Evolutionary conservation across 2,113 vertebrate species (phyloP), one percentile per base, ranked within the genome.

Genomic region (Leucopternis melanops): DNA sequence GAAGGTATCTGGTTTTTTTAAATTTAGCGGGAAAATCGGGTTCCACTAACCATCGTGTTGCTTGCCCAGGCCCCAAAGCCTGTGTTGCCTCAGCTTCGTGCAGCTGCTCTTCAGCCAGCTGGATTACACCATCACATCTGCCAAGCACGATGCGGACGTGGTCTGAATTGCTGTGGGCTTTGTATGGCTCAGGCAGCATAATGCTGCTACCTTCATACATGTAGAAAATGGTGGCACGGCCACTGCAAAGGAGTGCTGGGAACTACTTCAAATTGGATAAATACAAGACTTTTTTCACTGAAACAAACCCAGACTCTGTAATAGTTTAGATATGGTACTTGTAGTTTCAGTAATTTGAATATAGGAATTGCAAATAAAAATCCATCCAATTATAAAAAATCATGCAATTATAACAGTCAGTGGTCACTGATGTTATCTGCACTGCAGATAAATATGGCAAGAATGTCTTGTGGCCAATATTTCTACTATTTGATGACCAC

Each of bases 141-240:
- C 82, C 0, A 2, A 40, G 32, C 1, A 2, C 0, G 0, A 20
- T 27, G 23, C 2, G 2, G 47, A 49, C 20, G 0, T 55, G 52
- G 52, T n/a, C 69, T 71, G 73, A 73, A 36, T 47, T 55, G 34
- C 86, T 62, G 67, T 9, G 47, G 55, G 69, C 45, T 25, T 69
- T 72, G 61, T 49, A 40, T 0, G 0, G 40, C 3, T 3, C 70
- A 38, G 61, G 34, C 26, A 82, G 26, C 21, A 22, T 42, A 55
- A 67, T 16, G 23, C 42, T 70, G 34, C 40, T 74, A 11, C 50
- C 31, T 44, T 67, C 7, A 0, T 26, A 11, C 2, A 11, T 14
- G 29, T 18, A 21, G 15, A 29, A 87, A 80, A 86, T 31, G 18
- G 40, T 63, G 55, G 72, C 34, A 36, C 2, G 11, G 54, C 47